These are phyloP conservation scores for Heterodera filipjevi DNA, from an alignment of 2,888 invertebrate genomes.

Conservation along the genomic window DNA sequence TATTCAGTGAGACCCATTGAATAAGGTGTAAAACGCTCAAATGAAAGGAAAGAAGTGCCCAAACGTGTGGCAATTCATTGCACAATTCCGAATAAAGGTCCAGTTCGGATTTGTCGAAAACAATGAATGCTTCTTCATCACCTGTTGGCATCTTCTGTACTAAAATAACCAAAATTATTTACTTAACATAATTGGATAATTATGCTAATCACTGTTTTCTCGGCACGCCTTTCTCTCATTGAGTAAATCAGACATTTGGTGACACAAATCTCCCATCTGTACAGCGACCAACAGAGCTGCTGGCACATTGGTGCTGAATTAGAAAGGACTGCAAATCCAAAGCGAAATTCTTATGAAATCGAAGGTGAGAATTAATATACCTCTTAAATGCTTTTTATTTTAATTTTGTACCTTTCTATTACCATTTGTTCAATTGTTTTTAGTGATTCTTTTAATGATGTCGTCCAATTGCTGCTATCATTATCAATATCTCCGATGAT, in stretches of 20 bases:
- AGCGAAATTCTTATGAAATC: too few species aligned
- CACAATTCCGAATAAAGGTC: constrained; percentile 8
- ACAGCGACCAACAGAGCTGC: constrained; percentile 25
- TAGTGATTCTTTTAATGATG: constrained; percentile 6
- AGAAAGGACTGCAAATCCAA: background rate
- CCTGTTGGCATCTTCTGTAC: background rate
- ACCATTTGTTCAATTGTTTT: constrained; percentile 27
- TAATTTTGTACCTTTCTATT: constrained; percentile 23
- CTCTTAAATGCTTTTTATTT: background rate
- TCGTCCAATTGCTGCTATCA: background rate
- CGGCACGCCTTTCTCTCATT: constrained; percentile 11
- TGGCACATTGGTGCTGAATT: constrained; percentile 23
- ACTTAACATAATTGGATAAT: too few species aligned
- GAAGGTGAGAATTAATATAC: too few species aligned
- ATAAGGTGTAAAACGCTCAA: constrained; percentile 32
- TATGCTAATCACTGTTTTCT: background rate
- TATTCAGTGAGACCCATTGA: constrained; percentile 12
- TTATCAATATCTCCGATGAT: background rate
- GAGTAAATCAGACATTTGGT: background rate
- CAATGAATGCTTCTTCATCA: constrained; percentile 17
- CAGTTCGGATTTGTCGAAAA: constrained; percentile 23
- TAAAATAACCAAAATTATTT: background rate
- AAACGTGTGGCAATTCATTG: background rate
- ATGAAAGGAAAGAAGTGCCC: constrained; percentile 27
- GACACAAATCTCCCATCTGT: constrained; percentile 14